phyloP scores from a whole-genome alignment of 2,888 invertebrate species.

The Tetropium fuscum region DNA sequence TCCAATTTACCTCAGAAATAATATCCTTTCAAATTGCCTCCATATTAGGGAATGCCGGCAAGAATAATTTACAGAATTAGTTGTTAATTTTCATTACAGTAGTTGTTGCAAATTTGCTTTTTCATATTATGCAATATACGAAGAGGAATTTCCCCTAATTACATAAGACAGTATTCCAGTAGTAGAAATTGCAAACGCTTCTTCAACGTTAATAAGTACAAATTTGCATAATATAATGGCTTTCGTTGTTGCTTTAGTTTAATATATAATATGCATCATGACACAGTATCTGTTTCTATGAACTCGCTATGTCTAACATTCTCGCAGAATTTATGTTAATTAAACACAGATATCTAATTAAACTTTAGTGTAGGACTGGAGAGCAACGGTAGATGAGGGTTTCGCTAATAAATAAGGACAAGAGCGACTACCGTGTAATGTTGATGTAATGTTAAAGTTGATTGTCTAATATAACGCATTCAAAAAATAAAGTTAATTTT shows the following conservation, averaged over 20 bases:
- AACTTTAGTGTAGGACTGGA: background rate
- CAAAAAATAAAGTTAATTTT: too few species aligned
- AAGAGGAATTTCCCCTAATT: constrained; percentile 18
- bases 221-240: constrained; percentile 29
- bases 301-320: background rate
- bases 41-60: background rate
- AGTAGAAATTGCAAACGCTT: constrained; percentile 12
- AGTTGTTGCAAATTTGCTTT: background rate
- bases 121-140: background rate
- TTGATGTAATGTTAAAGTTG: background rate
- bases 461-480: too few species aligned
- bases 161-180: constrained; percentile 11
- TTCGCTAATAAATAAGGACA: too few species aligned
- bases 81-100: constrained; percentile 8
- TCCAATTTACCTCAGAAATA: too few species aligned
- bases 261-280: constrained; percentile 17
- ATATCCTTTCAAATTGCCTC: background rate
- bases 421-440: too few species aligned
- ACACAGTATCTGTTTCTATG: constrained; percentile 17
- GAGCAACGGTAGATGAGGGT: background rate
- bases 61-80: constrained; percentile 1
- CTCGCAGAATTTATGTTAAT: constrained; percentile 13
- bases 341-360: constrained; percentile 10
- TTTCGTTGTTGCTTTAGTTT: constrained; percentile 18
- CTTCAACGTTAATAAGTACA: constrained; percentile 12